A percentile compares a stretch with the other conserved stretches of the same genome.
phyloP scores from a whole-genome alignment of 2,888 invertebrate genomes.

The Nephrotoma guestfalica region DNA sequence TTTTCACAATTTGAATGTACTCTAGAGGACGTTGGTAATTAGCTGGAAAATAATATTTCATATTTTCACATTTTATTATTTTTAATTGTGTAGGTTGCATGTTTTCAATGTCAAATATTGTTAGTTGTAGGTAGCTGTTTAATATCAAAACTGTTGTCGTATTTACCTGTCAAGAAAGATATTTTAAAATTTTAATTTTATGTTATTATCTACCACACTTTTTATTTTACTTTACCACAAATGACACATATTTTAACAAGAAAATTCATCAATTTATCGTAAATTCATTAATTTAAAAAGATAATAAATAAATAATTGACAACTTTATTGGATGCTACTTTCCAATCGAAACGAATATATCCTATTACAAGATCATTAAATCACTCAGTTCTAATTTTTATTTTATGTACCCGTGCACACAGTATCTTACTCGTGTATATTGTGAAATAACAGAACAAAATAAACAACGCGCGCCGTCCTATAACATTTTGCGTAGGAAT shows the following conservation, averaged over 20 bases:
- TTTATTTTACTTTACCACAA: background rate
- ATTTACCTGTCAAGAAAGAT: too few relatives aligned
- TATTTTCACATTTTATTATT: background rate
- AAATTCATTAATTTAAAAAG: background rate
- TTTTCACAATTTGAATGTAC: background rate
- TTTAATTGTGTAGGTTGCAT: background rate
- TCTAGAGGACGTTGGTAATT: background rate
- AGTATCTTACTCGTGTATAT: background rate
- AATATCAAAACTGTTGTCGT: background rate
- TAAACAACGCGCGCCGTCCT: background rate
- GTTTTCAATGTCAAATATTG: background rate
- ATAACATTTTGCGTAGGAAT: background rate
- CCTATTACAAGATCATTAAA: background rate
- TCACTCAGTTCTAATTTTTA: background rate
- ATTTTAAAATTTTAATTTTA: too few relatives aligned
- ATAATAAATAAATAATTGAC: background rate
- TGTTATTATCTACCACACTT: background rate
- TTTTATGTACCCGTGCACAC: background rate
- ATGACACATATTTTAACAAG: background rate
- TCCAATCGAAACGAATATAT: background rate
- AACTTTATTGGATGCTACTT: background rate
- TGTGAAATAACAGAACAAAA: background rate
- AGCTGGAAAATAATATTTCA: background rate
- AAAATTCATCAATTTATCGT: background rate
- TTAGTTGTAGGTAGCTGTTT: background rate